Evolutionary conservation across 2,113 vertebrate genomes (phyloP).

Genomic region (Puntigrus tetrazona): DNA sequence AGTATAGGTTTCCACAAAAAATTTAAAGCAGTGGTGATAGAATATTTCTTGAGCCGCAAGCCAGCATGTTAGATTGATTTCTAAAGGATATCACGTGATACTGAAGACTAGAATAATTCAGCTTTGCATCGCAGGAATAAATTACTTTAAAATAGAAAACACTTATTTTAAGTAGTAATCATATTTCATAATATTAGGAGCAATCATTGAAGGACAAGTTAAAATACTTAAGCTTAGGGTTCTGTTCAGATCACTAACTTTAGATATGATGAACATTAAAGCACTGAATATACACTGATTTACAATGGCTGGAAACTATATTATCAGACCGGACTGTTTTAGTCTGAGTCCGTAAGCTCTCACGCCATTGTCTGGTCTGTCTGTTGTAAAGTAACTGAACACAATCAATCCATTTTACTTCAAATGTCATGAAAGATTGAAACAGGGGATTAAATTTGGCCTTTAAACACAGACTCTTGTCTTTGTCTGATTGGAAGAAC

Average conservation of each 20-base stretch:
- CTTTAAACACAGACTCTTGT: not conserved
- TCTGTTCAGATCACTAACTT: not conserved
- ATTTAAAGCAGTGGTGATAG: too few species aligned
- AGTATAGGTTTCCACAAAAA: too few species aligned
- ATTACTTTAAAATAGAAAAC: too few species aligned
- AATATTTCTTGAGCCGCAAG: too few species aligned
- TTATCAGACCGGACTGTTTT: not conserved
- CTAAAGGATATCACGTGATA: too few species aligned
- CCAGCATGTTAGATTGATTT: too few species aligned
- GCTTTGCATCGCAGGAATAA: too few species aligned
- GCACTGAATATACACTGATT: not conserved
- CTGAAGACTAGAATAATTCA: too few species aligned
- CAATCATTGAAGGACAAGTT: too few species aligned
- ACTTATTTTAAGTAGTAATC: too few species aligned
- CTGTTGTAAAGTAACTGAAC: slow-evolving; percentile 19
- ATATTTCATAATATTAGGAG: too few species aligned
- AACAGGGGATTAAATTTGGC: not conserved
- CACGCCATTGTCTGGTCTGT: not conserved
- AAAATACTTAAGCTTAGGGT: not conserved
- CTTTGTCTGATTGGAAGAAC: slow-evolving; percentile 25
- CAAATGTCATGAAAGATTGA: slow-evolving; percentile 40
- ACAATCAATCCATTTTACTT: slow-evolving; percentile 32
- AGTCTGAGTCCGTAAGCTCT: not conserved
- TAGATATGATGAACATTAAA: not conserved
- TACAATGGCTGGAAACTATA: not conserved